Base-by-base conservation (phyloP, 2,113 vertebrate species). In the Austrofundulus limnaeus region DNA sequence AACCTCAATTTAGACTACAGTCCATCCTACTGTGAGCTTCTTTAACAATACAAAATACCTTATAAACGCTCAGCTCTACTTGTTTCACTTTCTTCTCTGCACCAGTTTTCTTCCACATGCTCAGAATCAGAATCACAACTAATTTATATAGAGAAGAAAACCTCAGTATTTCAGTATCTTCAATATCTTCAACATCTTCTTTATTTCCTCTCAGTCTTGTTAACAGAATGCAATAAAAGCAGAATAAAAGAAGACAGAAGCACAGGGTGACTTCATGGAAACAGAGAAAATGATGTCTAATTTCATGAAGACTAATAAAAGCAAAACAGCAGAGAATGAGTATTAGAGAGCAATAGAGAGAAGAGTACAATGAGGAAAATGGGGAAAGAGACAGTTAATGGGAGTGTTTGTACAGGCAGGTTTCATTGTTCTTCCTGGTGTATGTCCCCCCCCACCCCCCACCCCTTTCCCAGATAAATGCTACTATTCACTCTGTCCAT, bases 391-490 rank as follows among this genome's bases (percentile, higher is more conserved):
- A 70, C 54, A 73, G 67, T 19, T 37, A 55, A 38, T 15, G 58
- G 53, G 61, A 55, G 55, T 66, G 62, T 49, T 28, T 11, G 54
- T 56, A 76, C 53, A 66, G 16, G 61, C 51, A 47, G 66, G 25
- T 79, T 75, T 75, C 70, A 75, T 75, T 80, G 71, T 77, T 84
- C 71, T 78, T 66, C 23, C 57, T 67, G 6, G n/a, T n/a, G 31
- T 81, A 69, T 15, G 47, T 72, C 49, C 28, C 31, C 64, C 11
- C 9, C 47, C 11, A 13, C 70, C 28, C 14, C 64, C 66, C 72
- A n/a, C n/a, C 77, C 63, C 25, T 4, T 14, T 61, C 66, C 72
- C 77, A 66, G 70, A 75, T 73, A 67, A 81, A 83, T 71, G 75
- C 73, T 70, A 0, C 69, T 41, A 73, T 72, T 83, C 46, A 43